Base-by-base conservation (phyloP, 1,140 invertebrate species). In the Rhopalosiphum padi region DNA sequence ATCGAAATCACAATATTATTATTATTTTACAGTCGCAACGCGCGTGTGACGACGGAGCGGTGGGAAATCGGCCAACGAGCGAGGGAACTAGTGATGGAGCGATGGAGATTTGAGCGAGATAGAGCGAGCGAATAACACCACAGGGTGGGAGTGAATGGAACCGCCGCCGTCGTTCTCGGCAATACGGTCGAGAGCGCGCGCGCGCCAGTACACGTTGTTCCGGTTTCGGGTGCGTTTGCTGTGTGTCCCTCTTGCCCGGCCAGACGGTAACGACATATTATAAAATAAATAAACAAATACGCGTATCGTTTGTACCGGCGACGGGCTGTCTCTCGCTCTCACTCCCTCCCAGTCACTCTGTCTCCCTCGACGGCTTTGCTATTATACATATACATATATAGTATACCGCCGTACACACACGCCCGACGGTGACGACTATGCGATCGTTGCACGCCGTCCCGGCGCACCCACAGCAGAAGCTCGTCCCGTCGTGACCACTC, bases 141-240 rank as follows among this genome's bases (percentile, higher is more conserved):
- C 60, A n/a, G 60, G 60, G 60, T 77, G 60, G 60, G 60, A 68
- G 60, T n/a, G 60, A 77, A 77, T 3, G 30, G 60, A n/a, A 86
- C 43, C 43, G 43, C 85, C 23, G 48, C 48, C 48, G 48, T 30
- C 85, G 85, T 30, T 43, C 25, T 41, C 37, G 37, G 43, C 85
- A 23, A 23, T 11, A 37, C 83, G 83, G 22, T 25, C 37, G 35
- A 22, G 35, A 83, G 41, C 85, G 23, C 37, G 37, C 43, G 85
- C 41, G 25, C 37, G 37, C 25, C 43, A 86, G 85, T 86, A 86
- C 85, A 86, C 85, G 85, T 41, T 86, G 85, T 86, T 86, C 85
- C 85, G 85, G 85, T 86, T 86, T 86, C 85, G 41, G 85, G 85
- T 46, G 85, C 41, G 85, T 46, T 46, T 37, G 85, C 41, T 5